Evolutionary conservation across 2,113 vertebrate species (phyloP), one percentile per base, ranked within the genome.

Genomic region (Perognathus longimembris): DNA sequence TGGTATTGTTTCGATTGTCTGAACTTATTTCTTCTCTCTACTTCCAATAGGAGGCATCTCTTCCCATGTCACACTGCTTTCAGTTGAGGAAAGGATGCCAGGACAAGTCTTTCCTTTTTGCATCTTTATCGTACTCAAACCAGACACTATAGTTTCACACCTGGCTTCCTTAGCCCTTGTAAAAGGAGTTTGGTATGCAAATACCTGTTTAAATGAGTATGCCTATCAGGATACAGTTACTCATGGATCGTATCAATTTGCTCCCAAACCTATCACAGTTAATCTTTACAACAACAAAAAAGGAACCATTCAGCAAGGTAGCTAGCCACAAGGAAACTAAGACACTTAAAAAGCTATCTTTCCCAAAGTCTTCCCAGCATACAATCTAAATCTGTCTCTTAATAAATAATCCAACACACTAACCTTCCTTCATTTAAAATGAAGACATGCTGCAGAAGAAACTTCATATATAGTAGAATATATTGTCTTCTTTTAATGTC

Each of bases 361-460:
- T 38, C 28, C 26, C 2, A 0, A 64, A 63, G 70, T 92, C 20
- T 61, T 81, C 3, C 45, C 0, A n/a, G 10, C 28, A 88, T 14
- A 61, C 71, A 75, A 50, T 79, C 66, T 89, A 50, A 91, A 54
- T 45, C 17, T 9, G 2, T 54, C 12, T 57, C 45, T 54, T 75
- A 36, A 6, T 61, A 4, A 75, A 75, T 75, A 80, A 2, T 14
- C 64, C 18, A 24, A 17, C 15, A 26, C 26, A 34, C 5, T 74
- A 71, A 26, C 54, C 4, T 87, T 87, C 69, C 18, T 73, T 85
- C 74, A 88, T 75, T 90, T 94, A 76, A 92, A 92, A 90, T 92
- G 30, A 70, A 83, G 10, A 4, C 34, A 30, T 90, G 7, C 74
- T 14, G 21, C 63, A 26, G 38, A 40, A 70, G 61, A 26, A n/a